Percentiles rank a stretch among this genome's conserved stretches.
Conservation (phyloP, 2,888 invertebrate species). For the Drosophila acutilabella region DNA sequence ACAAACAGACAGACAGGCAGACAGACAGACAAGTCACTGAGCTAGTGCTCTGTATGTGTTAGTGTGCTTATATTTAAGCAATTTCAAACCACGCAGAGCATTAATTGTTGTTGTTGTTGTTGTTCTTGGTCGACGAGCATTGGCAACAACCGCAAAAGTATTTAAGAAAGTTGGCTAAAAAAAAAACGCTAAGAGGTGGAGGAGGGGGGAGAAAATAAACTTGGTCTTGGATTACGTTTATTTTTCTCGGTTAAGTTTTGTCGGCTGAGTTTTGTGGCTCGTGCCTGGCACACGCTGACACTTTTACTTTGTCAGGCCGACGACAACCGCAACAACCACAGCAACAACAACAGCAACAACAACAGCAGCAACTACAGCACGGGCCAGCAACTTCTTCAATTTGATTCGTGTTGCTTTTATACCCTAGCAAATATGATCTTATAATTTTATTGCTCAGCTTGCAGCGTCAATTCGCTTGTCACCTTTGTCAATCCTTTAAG, state of each 20-base stretch:
- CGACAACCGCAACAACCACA: constrained; percentile 18
- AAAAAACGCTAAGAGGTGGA: neutral
- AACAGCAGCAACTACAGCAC: constrained; percentile 17
- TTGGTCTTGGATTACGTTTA: constrained; percentile 41
- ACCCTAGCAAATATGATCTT: neutral
- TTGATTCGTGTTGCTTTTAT: constrained; percentile 4
- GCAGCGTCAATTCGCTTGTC: neutral
- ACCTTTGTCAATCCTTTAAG: too few species aligned
- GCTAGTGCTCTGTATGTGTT: constrained; percentile 18
- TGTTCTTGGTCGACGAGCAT: constrained; percentile 16
- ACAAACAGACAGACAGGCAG: constrained; percentile 4
- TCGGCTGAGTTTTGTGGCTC: constrained; percentile 11
- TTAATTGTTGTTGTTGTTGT: constrained; percentile 61
- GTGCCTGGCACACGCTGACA: constrained; percentile 78
- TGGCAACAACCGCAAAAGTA: constrained; percentile 69
- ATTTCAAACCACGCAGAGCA: constrained; percentile 56
- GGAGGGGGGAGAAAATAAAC: constrained; percentile 23
- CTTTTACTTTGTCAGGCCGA: constrained; percentile 65
- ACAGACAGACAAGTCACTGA: neutral
- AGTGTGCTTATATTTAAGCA: constrained; percentile 50
- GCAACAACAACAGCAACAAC: constrained; percentile 23
- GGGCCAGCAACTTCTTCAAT: constrained; percentile 29
- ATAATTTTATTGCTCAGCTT: neutral
- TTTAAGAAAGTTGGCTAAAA: constrained; percentile 69
- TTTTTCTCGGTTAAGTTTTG: constrained; percentile 15